Evolutionary conservation across 2,888 invertebrate species (phyloP).

Genomic region (Physocephala rufipes): DNA sequence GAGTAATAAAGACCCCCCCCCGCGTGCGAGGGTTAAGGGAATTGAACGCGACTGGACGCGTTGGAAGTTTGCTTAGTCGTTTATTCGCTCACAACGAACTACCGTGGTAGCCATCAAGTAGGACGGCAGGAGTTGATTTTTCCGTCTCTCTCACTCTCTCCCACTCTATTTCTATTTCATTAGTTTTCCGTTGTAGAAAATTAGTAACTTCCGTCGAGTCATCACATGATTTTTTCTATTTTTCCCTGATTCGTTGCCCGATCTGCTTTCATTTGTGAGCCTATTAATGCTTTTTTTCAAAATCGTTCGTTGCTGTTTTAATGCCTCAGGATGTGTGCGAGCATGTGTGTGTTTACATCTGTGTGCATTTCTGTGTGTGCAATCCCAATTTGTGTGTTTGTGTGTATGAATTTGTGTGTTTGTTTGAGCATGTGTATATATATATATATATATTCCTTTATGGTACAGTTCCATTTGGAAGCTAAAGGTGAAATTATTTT

Average conservation of each 20-base stretch:
- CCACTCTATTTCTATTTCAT: too few species aligned
- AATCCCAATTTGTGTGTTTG: too few species aligned
- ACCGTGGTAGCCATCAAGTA: conserved; percentile 5
- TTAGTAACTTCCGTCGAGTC: conserved; percentile 49
- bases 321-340: neutral
- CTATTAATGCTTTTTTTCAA: neutral
- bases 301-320: neutral
- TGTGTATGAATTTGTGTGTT: too few species aligned
- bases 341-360: too few species aligned
- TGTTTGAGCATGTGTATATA: too few species aligned
- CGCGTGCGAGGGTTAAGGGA: conserved; percentile 25
- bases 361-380: too few species aligned
- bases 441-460: too few species aligned
- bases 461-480: too few species aligned
- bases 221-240: conserved; percentile 40
- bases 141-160: too few species aligned
- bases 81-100: too few species aligned
- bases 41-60: conserved; percentile 11
- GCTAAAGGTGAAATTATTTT: too few species aligned
- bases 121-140: conserved; percentile 1
- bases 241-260: conserved; percentile 29
- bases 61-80: conserved; percentile 30
- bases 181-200: conserved; percentile 43
- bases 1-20: conserved; percentile 37
- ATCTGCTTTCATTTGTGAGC: conserved; percentile 30